Evolutionary conservation across 2,113 vertebrate species (phyloP).

Genomic region (Machaerirhynchus nigripectus): DNA sequence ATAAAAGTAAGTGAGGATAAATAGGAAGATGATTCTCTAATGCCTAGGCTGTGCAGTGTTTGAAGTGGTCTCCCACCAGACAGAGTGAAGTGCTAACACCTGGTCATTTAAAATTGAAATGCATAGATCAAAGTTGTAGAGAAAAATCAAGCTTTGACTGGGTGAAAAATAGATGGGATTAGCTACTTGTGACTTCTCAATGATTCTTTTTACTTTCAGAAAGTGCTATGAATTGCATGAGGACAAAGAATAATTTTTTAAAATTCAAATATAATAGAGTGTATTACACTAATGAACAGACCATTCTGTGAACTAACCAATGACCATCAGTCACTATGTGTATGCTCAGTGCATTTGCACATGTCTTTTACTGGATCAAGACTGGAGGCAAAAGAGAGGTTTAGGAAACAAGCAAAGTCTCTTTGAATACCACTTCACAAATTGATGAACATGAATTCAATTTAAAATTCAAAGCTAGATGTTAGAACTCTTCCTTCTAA

Average conservation of each 20-base stretch:
- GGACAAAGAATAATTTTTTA: neutral
- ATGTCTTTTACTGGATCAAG: neutral
- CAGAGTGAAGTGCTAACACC: neutral
- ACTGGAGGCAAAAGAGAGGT: neutral
- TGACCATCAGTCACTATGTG: neutral
- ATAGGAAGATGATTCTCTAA: neutral
- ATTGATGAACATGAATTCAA: neutral
- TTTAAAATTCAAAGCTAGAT: neutral
- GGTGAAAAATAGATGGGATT: neutral
- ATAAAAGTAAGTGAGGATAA: neutral
- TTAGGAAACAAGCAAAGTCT: neutral
- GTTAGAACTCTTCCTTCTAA: neutral
- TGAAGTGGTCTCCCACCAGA: neutral
- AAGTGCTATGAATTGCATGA: neutral
- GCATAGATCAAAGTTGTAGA: neutral
- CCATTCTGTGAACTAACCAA: neutral
- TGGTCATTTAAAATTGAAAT: neutral
- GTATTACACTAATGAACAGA: neutral
- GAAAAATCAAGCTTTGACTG: neutral
- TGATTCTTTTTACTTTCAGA: neutral
- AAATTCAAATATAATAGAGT: neutral
- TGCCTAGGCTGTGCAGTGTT: neutral
- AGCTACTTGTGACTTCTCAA: neutral
- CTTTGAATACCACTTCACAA: neutral
- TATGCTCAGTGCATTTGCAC: rapidly evolving